phyloP scores from a whole-genome alignment of 2,888 invertebrate genomes.

The Onthophagus sagittarius region DNA sequence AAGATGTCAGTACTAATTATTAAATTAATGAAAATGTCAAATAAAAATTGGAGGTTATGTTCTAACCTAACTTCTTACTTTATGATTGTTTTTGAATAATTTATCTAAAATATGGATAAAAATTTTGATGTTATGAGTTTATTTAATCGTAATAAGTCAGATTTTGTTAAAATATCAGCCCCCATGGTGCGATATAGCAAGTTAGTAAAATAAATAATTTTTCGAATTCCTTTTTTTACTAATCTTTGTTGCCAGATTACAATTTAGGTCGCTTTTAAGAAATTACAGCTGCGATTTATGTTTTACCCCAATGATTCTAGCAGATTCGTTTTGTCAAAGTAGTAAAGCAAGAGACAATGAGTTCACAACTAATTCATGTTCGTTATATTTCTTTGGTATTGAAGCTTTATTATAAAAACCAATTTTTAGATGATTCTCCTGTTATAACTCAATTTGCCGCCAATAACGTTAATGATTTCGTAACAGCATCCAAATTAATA shows the following conservation, averaged over 20 bases:
- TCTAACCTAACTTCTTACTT: too few relatives aligned
- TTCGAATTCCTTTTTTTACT: slow-evolving; percentile 8
- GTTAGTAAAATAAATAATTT: slow-evolving; percentile 44
- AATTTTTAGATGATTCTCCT: slow-evolving; percentile 67
- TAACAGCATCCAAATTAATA: slow-evolving; percentile 78
- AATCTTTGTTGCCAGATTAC: slow-evolving; percentile 54
- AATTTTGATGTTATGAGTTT: slow-evolving; percentile 57
- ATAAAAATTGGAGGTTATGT: too few relatives aligned
- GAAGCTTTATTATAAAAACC: slow-evolving; percentile 7
- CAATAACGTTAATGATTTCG: slow-evolving; percentile 76
- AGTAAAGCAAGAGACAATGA: slow-evolving; percentile 79
- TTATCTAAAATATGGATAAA: slow-evolving; percentile 6
- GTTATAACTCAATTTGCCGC: slow-evolving; percentile 94
- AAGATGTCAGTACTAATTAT: too few relatives aligned
- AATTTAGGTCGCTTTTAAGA: slow-evolving; percentile 71
- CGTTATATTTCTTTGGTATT: slow-evolving; percentile 18
- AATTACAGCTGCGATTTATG: slow-evolving; percentile 84
- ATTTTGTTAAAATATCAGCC: slow-evolving; percentile 75
- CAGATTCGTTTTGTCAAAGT: slow-evolving; percentile 89
- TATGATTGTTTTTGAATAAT: too few relatives aligned
- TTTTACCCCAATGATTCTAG: slow-evolving; percentile 96
- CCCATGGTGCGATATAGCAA: slow-evolving; percentile 96
- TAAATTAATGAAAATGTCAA: too few relatives aligned
- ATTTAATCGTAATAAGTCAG: slow-evolving; percentile 55
- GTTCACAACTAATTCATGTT: slow-evolving; percentile 66